Conservation (phyloP, 2,797 vertebrate species). For the Sorex maritimensis region DNA sequence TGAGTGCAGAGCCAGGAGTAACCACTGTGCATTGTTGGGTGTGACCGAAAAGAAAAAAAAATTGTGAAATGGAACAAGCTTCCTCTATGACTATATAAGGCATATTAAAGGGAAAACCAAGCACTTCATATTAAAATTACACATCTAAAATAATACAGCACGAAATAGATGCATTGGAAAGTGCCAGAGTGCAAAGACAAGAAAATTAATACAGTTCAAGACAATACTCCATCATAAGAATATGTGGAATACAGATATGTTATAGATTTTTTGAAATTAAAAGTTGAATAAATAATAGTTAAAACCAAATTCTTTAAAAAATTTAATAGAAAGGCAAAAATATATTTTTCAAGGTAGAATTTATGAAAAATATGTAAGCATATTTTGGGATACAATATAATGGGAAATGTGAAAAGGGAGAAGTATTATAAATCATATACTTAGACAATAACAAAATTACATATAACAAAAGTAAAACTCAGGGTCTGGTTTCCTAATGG, state of each 20-base stretch:
- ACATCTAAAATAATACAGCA: neutral
- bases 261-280: neutral
- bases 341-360: neutral
- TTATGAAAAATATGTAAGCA: constrained; percentile 23
- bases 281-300: constrained; percentile 1
- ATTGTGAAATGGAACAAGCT: neutral
- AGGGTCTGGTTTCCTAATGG: neutral
- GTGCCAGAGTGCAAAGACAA: neutral
- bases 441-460: neutral
- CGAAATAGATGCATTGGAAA: neutral
- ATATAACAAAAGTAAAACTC: neutral
- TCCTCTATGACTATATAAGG: neutral
- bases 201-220: neutral
- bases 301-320: neutral
- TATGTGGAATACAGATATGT: neutral
- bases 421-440: neutral
- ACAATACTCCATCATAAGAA: neutral
- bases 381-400: neutral
- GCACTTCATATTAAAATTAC: neutral
- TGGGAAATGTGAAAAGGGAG: neutral
- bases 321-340: constrained; percentile 34
- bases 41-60: too few species aligned
- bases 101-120: neutral
- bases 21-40: too few species aligned
- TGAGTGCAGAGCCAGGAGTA: too few species aligned